These are phyloP conservation scores for Priocnemis perturbator DNA, from an alignment of 2,888 invertebrate genomes.

Conservation along the genomic window DNA sequence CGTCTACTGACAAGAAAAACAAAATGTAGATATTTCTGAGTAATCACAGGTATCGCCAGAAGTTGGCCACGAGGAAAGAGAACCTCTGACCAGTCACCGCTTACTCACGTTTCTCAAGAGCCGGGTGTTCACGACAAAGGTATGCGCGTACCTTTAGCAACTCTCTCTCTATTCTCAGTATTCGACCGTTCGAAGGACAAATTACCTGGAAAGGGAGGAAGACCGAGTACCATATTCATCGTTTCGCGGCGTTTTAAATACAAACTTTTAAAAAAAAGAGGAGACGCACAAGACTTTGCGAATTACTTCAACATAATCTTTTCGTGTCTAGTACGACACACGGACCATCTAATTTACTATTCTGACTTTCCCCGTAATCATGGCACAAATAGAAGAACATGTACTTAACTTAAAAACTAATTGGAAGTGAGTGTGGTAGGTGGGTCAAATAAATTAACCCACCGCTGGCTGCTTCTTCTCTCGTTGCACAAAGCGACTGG, in stretches of 20 bases:
- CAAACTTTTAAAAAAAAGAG: too few relatives aligned
- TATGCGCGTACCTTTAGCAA: conserved; percentile 34
- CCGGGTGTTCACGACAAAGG: conserved; percentile 27
- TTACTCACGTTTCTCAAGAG: conserved; percentile 50
- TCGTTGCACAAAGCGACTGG: conserved; percentile 28
- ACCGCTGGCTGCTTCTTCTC: conserved; percentile 29
- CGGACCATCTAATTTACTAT: too few relatives aligned
- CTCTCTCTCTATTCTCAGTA: conserved; percentile 25
- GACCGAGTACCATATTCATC: too few relatives aligned
- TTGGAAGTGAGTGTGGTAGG: conserved; percentile 50
- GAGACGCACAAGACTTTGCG: too few relatives aligned
- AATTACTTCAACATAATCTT: too few relatives aligned
- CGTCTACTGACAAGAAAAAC: not conserved
- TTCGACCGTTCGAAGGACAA: conserved; percentile 15
- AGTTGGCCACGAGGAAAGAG: conserved; percentile 25
- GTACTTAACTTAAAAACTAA: conserved; percentile 49
- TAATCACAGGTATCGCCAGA: too few relatives aligned
- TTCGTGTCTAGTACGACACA: too few relatives aligned
- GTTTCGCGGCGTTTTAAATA: too few relatives aligned
- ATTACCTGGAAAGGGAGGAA: not conserved
- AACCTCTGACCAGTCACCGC: conserved; percentile 40
- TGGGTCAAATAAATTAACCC: conserved; percentile 72
- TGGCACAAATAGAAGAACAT: conserved; percentile 33
- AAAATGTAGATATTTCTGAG: too few relatives aligned
- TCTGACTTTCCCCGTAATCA: too few relatives aligned